These are phyloP conservation scores for Erpetoichthys calabaricus DNA, from an alignment of 2,797 vertebrate genomes.

Conservation along the genomic window DNA sequence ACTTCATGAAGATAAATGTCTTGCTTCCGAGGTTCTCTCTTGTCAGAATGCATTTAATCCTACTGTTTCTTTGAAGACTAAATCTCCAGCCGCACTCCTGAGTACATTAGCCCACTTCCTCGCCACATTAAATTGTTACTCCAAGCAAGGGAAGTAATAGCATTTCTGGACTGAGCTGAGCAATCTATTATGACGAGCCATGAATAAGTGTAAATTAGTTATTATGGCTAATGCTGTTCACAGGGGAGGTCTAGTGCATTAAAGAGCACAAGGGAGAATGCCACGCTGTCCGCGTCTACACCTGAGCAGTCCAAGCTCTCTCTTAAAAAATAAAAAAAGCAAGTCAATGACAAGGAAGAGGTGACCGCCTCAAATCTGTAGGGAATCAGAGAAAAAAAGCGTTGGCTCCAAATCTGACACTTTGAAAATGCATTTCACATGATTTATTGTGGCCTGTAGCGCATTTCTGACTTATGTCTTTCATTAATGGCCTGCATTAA, in stretches of 20 bases:
- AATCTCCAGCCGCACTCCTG: slow-evolving; percentile 54
- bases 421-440: no score
- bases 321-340: no score
- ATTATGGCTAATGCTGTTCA: slow-evolving; percentile 61
- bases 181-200: slow-evolving; percentile 61
- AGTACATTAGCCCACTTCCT: slow-evolving; percentile 58
- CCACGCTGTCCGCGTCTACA: no score
- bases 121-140: slow-evolving; percentile 57
- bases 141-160: slow-evolving; percentile 62
- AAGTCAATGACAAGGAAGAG: no score
- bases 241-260: slow-evolving; percentile 23
- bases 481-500: no score
- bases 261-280: background rate
- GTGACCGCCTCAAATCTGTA: no score
- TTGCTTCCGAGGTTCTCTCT: slow-evolving; percentile 55
- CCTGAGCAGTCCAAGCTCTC: no score
- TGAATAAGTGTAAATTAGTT: slow-evolving; percentile 67
- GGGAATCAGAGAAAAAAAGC: no score
- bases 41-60: slow-evolving; percentile 66
- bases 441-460: no score
- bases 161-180: slow-evolving; percentile 57
- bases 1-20: slow-evolving; percentile 70
- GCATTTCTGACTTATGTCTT: no score
- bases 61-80: slow-evolving; percentile 56
- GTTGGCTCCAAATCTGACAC: no score